A percentile compares a stretch with the other conserved stretches of the same genome.
Evolutionary conservation across 1,140 invertebrate species (phyloP).

Genomic region (Lasaia peninsularis): DNA sequence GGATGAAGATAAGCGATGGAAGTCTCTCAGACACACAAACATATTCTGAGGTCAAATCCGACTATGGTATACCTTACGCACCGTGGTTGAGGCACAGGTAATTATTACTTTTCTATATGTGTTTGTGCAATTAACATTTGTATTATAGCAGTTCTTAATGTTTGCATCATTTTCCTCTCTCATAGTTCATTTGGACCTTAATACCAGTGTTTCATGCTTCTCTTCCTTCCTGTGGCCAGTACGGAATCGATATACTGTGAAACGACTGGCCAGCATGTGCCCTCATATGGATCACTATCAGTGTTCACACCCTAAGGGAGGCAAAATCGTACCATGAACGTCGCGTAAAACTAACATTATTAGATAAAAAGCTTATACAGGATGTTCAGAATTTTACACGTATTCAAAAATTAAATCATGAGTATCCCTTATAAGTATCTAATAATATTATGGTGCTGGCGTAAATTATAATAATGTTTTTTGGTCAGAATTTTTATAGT

Average conservation of each 20-base stretch:
- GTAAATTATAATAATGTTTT: too few species aligned
- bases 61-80: conserved; percentile 82
- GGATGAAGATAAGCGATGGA: conserved; percentile 83
- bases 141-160: conserved; percentile 10
- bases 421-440: too few species aligned
- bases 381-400: too few species aligned
- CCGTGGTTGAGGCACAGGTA: conserved; percentile 84
- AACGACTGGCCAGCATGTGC: conserved; percentile 13
- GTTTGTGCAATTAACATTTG: conserved; percentile 26
- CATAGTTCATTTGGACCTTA: conserved; percentile 14
- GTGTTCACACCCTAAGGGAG: too few species aligned
- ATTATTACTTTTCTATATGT: conserved; percentile 30
- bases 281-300: neutral
- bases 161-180: conserved; percentile 3
- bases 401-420: too few species aligned
- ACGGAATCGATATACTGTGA: conserved; percentile 4
- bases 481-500: too few species aligned
- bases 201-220: conserved; percentile 19
- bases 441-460: too few species aligned
- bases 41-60: conserved; percentile 81
- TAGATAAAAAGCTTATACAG: conserved; percentile 7
- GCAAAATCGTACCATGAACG: too few species aligned
- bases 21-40: conserved; percentile 88
- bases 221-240: conserved; percentile 46
- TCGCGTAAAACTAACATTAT: conserved; percentile 22